Conservation (phyloP, 2,797 vertebrate genomes). For the Sebastiscus tertius region DNA sequence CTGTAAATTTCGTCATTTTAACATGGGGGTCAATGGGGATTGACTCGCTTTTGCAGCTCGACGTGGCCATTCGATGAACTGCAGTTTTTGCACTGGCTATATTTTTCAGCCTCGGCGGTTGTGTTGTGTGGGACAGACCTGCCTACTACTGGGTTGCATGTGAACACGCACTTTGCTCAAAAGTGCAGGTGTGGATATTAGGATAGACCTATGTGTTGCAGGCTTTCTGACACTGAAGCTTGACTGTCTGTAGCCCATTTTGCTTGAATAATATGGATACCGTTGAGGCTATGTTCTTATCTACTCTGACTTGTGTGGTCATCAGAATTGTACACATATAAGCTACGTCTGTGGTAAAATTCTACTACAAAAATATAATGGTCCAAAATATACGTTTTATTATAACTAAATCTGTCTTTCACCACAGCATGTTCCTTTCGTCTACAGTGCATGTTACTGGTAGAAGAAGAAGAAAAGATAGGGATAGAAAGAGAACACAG, state of each 20-base stretch:
- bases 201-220: neutral
- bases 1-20: no score
- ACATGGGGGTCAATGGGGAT: no score
- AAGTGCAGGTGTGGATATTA: neutral
- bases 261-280: neutral
- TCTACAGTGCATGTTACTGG: neutral
- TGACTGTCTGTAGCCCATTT: neutral
- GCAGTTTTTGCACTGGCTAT: neutral
- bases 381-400: neutral
- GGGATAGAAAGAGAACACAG: neutral
- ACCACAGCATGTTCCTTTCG: neutral
- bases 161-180: neutral
- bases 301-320: neutral
- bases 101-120: neutral
- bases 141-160: no score
- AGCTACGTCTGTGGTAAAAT: neutral
- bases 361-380: neutral
- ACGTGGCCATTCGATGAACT: neutral
- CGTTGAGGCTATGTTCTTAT: neutral
- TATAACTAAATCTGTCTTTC: neutral
- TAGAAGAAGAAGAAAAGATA: neutral
- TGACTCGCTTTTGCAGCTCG: no score
- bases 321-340: neutral
- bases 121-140: neutral
- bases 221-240: neutral